Percentiles rank a stretch among this genome's conserved stretches.
Conservation (phyloP, 1,140 invertebrate genomes). For the Acromyrmex echinatior region DNA sequence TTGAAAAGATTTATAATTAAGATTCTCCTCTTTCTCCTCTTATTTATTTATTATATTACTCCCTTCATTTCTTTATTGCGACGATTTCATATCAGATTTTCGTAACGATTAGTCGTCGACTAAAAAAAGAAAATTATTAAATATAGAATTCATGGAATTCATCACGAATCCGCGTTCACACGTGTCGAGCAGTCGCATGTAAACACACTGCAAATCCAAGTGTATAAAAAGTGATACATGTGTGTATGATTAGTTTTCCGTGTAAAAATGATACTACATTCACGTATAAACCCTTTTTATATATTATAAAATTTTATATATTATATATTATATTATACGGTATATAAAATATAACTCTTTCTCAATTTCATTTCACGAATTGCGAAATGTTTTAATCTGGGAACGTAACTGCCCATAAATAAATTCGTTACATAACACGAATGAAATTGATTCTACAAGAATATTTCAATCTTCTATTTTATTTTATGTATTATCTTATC, state of each 20-base stretch:
- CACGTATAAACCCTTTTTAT: too few relatives aligned
- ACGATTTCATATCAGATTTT: neutral
- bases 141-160: conserved; percentile 77
- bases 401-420: neutral
- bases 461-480: neutral
- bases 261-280: too few relatives aligned
- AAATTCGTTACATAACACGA: neutral
- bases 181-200: conserved; percentile 71
- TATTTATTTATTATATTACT: neutral
- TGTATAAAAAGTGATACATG: too few relatives aligned
- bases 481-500: neutral
- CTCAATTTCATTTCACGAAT: conserved; percentile 22
- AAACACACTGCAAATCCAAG: too few relatives aligned
- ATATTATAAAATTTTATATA: too few relatives aligned
- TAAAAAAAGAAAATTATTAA: conserved; percentile 64
- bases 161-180: conserved; percentile 66
- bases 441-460: neutral
- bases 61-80: too few relatives aligned
- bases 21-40: neutral
- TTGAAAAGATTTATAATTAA: neutral
- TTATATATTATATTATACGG: too few relatives aligned
- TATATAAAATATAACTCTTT: neutral
- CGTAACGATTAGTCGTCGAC: neutral
- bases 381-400: neutral
- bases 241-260: too few relatives aligned